Evolutionary conservation across 2,797 vertebrate species (phyloP).

Genomic region (Artibeus lituratus): DNA sequence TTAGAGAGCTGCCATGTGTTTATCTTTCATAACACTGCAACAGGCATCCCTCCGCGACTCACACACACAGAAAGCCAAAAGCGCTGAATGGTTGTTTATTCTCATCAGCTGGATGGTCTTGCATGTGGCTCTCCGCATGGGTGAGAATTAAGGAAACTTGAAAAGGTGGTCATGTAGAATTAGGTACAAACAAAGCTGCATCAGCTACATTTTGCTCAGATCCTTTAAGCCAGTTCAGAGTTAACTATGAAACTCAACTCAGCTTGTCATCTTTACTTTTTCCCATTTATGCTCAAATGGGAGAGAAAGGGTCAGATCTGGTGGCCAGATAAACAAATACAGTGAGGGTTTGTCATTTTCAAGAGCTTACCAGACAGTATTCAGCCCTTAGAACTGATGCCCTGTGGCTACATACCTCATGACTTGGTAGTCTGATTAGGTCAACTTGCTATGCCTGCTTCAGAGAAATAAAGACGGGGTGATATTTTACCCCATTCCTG

Average conservation of each 20-base stretch:
- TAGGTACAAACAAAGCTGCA: slow-evolving; percentile 60
- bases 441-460: not conserved
- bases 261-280: slow-evolving; percentile 1
- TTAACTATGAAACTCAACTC: slow-evolving; percentile 37
- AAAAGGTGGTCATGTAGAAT: slow-evolving; percentile 51
- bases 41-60: slow-evolving; percentile 81
- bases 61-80: slow-evolving; percentile 73
- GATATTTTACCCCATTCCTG: not conserved
- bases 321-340: not conserved
- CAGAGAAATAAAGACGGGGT: not conserved
- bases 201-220: slow-evolving; percentile 37
- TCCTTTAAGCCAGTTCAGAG: slow-evolving; percentile 51
- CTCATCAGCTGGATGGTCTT: slow-evolving; percentile 69
- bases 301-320: not conserved
- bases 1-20: slow-evolving; percentile 83
- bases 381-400: not conserved
- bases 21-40: slow-evolving; percentile 83
- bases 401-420: not conserved
- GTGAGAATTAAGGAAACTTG: slow-evolving; percentile 58
- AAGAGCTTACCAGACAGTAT: not conserved
- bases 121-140: slow-evolving; percentile 55
- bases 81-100: slow-evolving; percentile 79
- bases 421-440: not conserved
- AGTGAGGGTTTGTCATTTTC: not conserved
- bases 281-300: not conserved